Conservation (phyloP, 2,113 vertebrate genomes). For the Sebastes schlegelii region DNA sequence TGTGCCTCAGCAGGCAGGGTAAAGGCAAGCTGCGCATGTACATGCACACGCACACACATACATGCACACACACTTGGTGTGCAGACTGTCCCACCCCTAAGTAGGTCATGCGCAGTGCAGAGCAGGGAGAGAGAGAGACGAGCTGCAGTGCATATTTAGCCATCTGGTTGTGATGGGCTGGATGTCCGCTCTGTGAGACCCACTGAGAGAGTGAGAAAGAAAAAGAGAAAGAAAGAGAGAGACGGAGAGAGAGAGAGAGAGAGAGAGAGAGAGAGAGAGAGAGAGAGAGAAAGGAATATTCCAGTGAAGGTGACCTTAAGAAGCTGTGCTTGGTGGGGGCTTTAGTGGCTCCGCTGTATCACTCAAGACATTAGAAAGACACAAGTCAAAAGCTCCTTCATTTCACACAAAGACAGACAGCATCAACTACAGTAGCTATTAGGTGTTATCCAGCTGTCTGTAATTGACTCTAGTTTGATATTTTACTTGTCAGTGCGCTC, state of each 20-base stretch:
- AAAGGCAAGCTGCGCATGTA: conserved; percentile 34
- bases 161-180: conserved; percentile 88
- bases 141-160: conserved; percentile 83
- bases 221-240: background rate
- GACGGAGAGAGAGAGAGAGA: conserved; percentile 43
- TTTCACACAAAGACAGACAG: conserved; percentile 18
- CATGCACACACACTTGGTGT: conserved; percentile 6
- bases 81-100: conserved; percentile 68
- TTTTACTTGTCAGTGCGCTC: background rate
- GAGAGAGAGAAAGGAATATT: conserved; percentile 34
- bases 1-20: conserved; percentile 53
- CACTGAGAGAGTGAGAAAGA: conserved; percentile 50
- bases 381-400: conserved; percentile 42
- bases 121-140: conserved; percentile 43
- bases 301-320: conserved; percentile 28
- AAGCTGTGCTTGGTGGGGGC: conserved; percentile 28
- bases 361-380: conserved; percentile 20
- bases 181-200: conserved; percentile 77
- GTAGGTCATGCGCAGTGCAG: conserved; percentile 76
- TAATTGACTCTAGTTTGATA: background rate
- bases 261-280: conserved; percentile 40
- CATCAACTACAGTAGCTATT: background rate
- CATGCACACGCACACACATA: conserved; percentile 23
- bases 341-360: conserved; percentile 4
- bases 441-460: background rate